Evolutionary conservation across 92 coral and sea anemone genomes (phyloP).

Genomic region (Zoanthus gigantus): DNA sequence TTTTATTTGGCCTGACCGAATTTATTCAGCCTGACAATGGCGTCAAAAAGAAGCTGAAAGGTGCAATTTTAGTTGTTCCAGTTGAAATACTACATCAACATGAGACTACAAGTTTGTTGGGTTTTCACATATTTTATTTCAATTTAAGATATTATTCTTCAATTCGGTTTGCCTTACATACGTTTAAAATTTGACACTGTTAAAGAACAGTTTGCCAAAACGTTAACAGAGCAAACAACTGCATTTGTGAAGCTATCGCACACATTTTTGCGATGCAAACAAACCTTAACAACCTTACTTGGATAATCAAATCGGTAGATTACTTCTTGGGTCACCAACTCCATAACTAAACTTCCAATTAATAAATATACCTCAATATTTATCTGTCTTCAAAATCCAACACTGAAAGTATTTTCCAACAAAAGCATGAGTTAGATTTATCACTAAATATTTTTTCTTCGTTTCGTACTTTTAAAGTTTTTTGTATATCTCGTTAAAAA

Average conservation of each 20-base stretch:
- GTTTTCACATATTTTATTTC: not conserved
- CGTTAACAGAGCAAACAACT: not conserved
- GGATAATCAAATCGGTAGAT: not conserved
- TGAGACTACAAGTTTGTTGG: not conserved
- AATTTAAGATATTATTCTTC: not conserved
- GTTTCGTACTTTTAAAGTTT: slow-evolving; percentile 12
- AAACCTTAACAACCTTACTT: not conserved
- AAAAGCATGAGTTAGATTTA: not conserved
- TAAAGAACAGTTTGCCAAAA: slow-evolving; percentile 5
- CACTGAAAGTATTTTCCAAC: not conserved
- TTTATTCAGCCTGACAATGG: no score
- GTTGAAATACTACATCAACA: not conserved
- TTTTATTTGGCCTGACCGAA: no score
- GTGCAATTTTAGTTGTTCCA: no score
- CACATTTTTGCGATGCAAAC: not conserved
- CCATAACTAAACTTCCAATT: not conserved
- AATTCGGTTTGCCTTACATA: slow-evolving; percentile 33
- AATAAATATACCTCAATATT: not conserved
- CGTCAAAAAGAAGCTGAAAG: no score
- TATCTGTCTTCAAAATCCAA: not conserved
- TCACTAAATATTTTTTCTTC: not conserved
- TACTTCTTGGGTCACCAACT: not conserved
- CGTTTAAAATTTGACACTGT: slow-evolving; percentile 17
- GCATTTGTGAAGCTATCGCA: not conserved
- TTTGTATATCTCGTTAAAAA: slow-evolving; percentile 12